Base-by-base conservation (phyloP, 1,140 invertebrate species). In the Nixonia krombeini region DNA sequence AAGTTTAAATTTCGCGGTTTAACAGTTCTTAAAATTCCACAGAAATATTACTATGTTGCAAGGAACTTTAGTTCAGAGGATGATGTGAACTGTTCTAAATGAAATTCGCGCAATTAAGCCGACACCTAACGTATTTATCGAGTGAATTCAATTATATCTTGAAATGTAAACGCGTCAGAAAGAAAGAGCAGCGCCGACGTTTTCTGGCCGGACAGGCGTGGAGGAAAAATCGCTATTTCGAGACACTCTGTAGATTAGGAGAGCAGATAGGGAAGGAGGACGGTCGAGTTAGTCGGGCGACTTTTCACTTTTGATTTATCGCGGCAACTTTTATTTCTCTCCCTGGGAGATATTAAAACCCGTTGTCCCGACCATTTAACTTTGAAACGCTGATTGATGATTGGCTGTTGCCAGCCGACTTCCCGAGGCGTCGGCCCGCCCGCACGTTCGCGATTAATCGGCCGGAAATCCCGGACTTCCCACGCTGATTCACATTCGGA, bases 271-370 rank as follows among this genome's bases (percentile, higher is more conserved):
- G 49, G 49, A 61, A 57, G 49, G 68, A 71, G 57, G 49, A 47
- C 71, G 57, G 40, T 51, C 44, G 67, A 75, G 68, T 73, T 72
- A 69, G 70, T 51, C 70, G 71, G n/a, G 80, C 68, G 76, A 80
- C 82, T 85, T 84, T 84, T 83, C 79, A 83, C 79, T 80, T 85
- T 84, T 85, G 83, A 85, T 85, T 85, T 85, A 85, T 85, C 69
- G 75, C 74, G 71, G 73, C 56, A 84, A 84, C 82, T 85, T 84
- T 84, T 84, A 83, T 84, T 80, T 80, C 72, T 70, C 74, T 40
- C 56, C 58, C 53, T 17, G 62, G 40, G 73, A 84, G 80, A 85
- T 84, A 85, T 85, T 84, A 84, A 85, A 85, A 83, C 74, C 73
- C 80, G 81, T 84, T 84, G 82, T 82, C 81, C 78, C 77, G 73